A percentile compares a stretch with the other conserved stretches of the same genome.
Conservation (phyloP, 2,113 vertebrate genomes). For the Colossoma macropomum region DNA sequence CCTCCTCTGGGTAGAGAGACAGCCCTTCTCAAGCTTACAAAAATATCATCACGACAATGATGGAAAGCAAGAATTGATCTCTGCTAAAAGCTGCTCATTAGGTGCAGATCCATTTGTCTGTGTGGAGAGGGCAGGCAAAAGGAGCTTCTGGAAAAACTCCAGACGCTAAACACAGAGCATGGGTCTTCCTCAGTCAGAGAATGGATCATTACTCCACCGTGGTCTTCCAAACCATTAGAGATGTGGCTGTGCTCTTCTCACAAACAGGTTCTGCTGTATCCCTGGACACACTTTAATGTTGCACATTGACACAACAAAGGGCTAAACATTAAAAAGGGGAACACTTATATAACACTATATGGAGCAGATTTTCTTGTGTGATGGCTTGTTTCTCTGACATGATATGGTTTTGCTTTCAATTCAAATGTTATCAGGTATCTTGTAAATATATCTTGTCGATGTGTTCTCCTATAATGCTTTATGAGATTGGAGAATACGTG, state of each 20-base stretch:
- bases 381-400: no score
- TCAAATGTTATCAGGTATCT: no score
- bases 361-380: no score
- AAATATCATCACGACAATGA: constrained; percentile 50
- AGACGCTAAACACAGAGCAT: constrained; percentile 65
- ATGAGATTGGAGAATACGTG: no score
- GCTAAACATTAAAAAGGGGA: neutral
- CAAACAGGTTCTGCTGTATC: neutral
- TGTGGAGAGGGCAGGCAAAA: constrained; percentile 63
- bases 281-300: neutral
- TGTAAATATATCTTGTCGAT: no score
- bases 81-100: constrained; percentile 74
- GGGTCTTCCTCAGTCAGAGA: constrained; percentile 51
- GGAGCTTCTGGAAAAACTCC: constrained; percentile 68
- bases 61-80: constrained; percentile 70
- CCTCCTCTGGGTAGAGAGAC: constrained; percentile 21
- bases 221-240: constrained; percentile 57
- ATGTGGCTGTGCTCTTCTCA: neutral
- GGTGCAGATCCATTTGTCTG: constrained; percentile 67
- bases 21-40: constrained; percentile 20
- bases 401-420: no score
- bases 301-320: neutral
- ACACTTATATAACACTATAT: no score
- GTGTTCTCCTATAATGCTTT: no score
- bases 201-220: constrained; percentile 55